phyloP scores from a whole-genome alignment of 2,797 vertebrate species.

The Sus cebifrons region DNA sequence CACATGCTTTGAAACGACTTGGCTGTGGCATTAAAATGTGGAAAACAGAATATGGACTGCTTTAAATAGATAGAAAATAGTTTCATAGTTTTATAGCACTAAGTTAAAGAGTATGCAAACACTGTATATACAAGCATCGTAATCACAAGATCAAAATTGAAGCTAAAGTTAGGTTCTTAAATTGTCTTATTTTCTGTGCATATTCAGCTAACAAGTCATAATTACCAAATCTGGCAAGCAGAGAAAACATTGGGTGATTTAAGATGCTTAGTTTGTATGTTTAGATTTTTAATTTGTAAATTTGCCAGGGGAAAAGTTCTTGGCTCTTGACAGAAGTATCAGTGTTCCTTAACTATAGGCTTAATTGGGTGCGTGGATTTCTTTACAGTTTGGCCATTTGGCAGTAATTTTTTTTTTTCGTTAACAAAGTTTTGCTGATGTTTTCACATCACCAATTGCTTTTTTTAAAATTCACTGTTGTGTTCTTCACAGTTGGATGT shows the following conservation, averaged over 20 bases:
- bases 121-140: conserved; percentile 38
- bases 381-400: neutral
- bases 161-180: conserved; percentile 71
- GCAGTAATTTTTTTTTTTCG: neutral
- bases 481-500: conserved; percentile 45
- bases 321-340: neutral
- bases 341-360: neutral
- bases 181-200: conserved; percentile 84
- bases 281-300: conserved; percentile 72
- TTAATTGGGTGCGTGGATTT: rapidly evolving
- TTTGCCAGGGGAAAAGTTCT: conserved; percentile 69
- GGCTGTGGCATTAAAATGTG: neutral
- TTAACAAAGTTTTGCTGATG: conserved; percentile 37
- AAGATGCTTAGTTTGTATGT: conserved; percentile 81
- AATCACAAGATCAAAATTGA: conserved; percentile 14
- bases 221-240: conserved; percentile 83
- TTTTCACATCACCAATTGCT: conserved; percentile 36
- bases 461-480: conserved; percentile 40
- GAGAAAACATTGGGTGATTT: conserved; percentile 82
- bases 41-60: neutral
- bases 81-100: neutral
- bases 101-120: neutral
- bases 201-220: conserved; percentile 79
- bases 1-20: neutral
- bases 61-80: neutral